phyloP scores from a whole-genome alignment of 2,888 invertebrate species.

The Balanococcus diminutus region DNA sequence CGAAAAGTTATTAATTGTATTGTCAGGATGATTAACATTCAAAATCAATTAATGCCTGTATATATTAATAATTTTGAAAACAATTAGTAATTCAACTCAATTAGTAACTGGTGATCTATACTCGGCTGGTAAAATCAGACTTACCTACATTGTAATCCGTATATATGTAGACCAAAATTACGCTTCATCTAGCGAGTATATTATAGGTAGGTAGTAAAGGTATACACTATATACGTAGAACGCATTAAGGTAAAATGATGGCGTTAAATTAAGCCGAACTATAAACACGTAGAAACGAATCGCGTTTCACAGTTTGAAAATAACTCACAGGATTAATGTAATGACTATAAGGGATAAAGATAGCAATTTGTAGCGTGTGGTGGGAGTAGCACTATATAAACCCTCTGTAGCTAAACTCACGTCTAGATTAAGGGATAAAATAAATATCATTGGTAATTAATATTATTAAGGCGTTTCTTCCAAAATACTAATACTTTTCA shows the following conservation, averaged over 20 bases:
- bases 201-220: slow-evolving; percentile 9
- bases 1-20: no score
- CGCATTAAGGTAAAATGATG: slow-evolving; percentile 46
- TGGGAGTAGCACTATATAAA: background rate
- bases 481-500: background rate
- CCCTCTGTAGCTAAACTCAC: slow-evolving; percentile 21
- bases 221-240: background rate
- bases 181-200: background rate
- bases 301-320: slow-evolving; percentile 38
- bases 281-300: slow-evolving; percentile 51
- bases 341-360: slow-evolving; percentile 41
- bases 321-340: slow-evolving; percentile 45
- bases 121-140: slow-evolving; percentile 1
- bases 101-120: slow-evolving; percentile 3
- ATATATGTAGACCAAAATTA: background rate
- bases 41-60: background rate
- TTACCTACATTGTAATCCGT: background rate
- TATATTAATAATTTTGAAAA: background rate
- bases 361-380: slow-evolving; percentile 27
- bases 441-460: slow-evolving; percentile 31
- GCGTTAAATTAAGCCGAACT: slow-evolving; percentile 48
- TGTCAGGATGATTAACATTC: no score
- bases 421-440: slow-evolving; percentile 28
- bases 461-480: slow-evolving; percentile 27
- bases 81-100: background rate